A percentile compares a stretch with the other conserved stretches of the same genome.
phyloP scores from a whole-genome alignment of 1,140 invertebrate genomes.

The Drosophila simulans region DNA sequence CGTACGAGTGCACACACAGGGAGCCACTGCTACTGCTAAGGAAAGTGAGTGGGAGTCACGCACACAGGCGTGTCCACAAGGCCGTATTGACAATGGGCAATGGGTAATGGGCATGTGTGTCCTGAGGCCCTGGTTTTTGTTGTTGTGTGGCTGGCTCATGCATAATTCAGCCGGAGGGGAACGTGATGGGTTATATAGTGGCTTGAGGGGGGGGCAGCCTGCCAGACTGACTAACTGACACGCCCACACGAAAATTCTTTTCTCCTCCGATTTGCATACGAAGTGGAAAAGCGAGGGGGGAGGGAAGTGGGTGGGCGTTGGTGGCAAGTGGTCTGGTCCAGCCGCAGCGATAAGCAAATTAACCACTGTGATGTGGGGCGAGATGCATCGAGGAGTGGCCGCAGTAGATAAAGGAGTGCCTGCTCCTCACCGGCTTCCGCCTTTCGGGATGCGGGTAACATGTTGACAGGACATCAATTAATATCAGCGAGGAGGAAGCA shows the following conservation, averaged over 20 bases:
- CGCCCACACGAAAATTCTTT: slow-evolving; percentile 7
- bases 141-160: slow-evolving; percentile 46
- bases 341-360: slow-evolving; percentile 49
- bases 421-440: not conserved
- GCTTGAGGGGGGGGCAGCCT: slow-evolving; percentile 20
- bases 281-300: not conserved
- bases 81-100: slow-evolving; percentile 62
- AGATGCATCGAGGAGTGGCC: not conserved
- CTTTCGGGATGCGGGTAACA: slow-evolving; percentile 2
- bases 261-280: slow-evolving; percentile 58
- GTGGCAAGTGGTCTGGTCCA: slow-evolving; percentile 1
- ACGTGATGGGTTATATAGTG: not conserved
- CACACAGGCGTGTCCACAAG: slow-evolving; percentile 32
- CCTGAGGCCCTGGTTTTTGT: not conserved
- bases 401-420: not conserved
- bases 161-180: slow-evolving; percentile 61
- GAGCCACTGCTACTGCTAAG: not conserved
- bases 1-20: slow-evolving; percentile 5
- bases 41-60: slow-evolving; percentile 6
- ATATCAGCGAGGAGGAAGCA: slow-evolving; percentile 41
- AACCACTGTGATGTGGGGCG: slow-evolving; percentile 14
- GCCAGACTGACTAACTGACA: slow-evolving; percentile 33
- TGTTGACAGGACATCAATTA: slow-evolving; percentile 53
- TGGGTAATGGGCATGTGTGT: slow-evolving; percentile 9
- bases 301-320: not conserved